phyloP scores from a whole-genome alignment of 2,797 vertebrate species.

The Podargus strigoides region DNA sequence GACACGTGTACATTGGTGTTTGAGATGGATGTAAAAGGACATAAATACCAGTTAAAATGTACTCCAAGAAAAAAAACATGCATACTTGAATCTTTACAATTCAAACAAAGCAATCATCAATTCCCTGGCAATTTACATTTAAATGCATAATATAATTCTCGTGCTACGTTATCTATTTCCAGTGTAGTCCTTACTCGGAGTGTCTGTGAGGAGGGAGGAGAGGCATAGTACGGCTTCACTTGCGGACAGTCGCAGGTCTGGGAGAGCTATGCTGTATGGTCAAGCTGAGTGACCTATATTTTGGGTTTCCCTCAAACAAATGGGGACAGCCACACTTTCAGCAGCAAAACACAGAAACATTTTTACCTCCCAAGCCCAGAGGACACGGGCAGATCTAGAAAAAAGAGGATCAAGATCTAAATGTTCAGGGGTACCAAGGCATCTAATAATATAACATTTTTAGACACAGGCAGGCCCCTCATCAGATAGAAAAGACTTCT shows the following conservation, averaged over 20 bases:
- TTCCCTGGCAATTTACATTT: neutral
- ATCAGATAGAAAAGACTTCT: neutral
- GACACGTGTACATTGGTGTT: neutral
- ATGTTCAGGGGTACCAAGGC: neutral
- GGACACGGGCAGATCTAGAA: neutral
- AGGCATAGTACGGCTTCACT: neutral
- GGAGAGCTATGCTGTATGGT: neutral
- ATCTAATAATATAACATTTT: neutral
- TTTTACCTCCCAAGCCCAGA: neutral
- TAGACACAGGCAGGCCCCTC: neutral
- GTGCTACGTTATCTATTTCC: slow-evolving; percentile 21
- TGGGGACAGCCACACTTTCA: accelerated
- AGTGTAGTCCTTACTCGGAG: neutral
- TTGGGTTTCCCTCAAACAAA: neutral
- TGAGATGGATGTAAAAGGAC: neutral
- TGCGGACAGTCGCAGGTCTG: neutral
- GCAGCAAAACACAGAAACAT: neutral
- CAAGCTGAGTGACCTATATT: neutral
- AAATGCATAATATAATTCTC: slow-evolving; percentile 23
- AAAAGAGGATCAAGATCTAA: neutral
- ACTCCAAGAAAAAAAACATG: neutral
- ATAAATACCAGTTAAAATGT: slow-evolving; percentile 24
- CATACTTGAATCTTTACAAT: slow-evolving; percentile 1
- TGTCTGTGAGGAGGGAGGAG: neutral
- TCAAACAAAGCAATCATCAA: slow-evolving; percentile 21